Base-by-base conservation (phyloP, 2,888 invertebrate genomes). In the Dugesia japonica region DNA sequence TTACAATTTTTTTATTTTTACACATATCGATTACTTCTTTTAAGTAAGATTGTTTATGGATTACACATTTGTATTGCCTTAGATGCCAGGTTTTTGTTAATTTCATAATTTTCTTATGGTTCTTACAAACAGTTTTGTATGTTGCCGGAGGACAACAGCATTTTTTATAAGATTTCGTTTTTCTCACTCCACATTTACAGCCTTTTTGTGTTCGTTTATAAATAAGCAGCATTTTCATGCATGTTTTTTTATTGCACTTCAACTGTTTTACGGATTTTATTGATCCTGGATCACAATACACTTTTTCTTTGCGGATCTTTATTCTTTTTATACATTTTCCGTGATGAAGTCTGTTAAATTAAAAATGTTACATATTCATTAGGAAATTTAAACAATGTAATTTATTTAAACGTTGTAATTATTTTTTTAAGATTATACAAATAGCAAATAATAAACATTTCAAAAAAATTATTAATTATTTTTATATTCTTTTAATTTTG, bases 71-170 rank as follows among this genome's bases (percentile, higher is more conserved):
- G 27, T n/a, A 15, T 26, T 26, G 1, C 4, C n/a, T 1, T 7
- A 73, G 31, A 15, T 33, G 33, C 73, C 73, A 73, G 7, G n/a
- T 33, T 31, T 27, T 73, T 20, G 73, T 28, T 23, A 73, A 73
- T 20, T 38, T 31, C 20, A 73, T 38, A 9, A 73, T 31, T 1
- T 33, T 73, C 4, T 31, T 27, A 31, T 73, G 31, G 1, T 73
- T 17, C 13, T 33, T 17, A n/a, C 73, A 73, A 20, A 23, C 7
- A 4, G 38, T 27, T 31, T 33, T 27, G 17, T 27, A 20, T 4
- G 28, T 26, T n/a, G 73, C 28, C 26, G 28, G 28, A 73, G 73
- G 73, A 38, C 73, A 73, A 38, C 73, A 73, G 31, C 73, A 73
- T 17, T 23, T 28, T 9, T 38, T 31, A 13, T 9, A n/a, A 9